phyloP scores from a whole-genome alignment of 2,888 invertebrate genomes.

The Pediacus dermestoides region DNA sequence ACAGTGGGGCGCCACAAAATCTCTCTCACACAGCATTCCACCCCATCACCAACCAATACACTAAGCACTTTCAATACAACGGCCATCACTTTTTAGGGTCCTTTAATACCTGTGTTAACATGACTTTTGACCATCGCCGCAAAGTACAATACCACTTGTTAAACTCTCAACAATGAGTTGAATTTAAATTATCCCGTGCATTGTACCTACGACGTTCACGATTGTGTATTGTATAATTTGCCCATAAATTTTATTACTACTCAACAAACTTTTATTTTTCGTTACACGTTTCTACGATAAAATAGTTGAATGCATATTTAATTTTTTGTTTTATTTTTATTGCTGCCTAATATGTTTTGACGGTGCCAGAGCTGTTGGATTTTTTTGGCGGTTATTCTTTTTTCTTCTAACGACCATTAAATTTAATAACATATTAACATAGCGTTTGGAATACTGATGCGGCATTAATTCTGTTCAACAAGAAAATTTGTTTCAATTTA shows the following conservation, averaged over 20 bases:
- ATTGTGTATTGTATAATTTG: conserved; percentile 39
- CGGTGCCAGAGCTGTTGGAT: too few relatives aligned
- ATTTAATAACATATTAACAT: too few relatives aligned
- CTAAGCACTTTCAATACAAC: too few relatives aligned
- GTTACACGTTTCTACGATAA: conserved; percentile 35
- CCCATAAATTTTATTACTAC: conserved; percentile 38
- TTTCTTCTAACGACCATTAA: too few relatives aligned
- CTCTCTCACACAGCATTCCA: too few relatives aligned
- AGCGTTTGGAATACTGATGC: too few relatives aligned
- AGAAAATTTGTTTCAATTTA: too few relatives aligned
- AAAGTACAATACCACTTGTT: conserved; percentile 33
- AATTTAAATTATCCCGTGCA: conserved; percentile 41
- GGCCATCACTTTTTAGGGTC: conserved; percentile 6
- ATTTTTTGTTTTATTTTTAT: conserved; percentile 9
- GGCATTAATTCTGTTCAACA: too few relatives aligned
- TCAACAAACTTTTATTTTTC: conserved; percentile 39
- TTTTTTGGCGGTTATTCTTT: too few relatives aligned
- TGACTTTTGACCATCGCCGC: conserved; percentile 29
- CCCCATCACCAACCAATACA: too few relatives aligned
- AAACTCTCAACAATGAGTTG: conserved; percentile 36
- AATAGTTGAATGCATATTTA: conserved; percentile 31
- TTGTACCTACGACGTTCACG: conserved; percentile 27
- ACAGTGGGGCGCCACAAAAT: too few relatives aligned
- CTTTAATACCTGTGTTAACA: conserved; percentile 31
- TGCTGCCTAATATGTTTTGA: conserved; percentile 6